Base-by-base conservation (phyloP, 1,140 invertebrate genomes). In the Brachionus koreanus region DNA sequence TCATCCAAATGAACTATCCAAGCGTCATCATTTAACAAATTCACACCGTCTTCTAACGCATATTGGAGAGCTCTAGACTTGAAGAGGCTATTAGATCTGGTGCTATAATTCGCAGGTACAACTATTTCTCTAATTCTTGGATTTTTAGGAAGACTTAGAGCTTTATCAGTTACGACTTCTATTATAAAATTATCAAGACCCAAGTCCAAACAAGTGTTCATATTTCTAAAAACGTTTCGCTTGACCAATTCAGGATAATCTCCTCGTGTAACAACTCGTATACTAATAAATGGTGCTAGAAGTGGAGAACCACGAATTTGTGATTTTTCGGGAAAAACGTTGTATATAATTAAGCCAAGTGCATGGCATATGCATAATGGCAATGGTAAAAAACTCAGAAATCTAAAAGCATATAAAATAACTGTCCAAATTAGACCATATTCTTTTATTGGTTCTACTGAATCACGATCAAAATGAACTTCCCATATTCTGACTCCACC, bases 1-100 rank as follows among this genome's bases (percentile, higher is more conserved):
- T 98, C 97, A 87, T 99, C 97, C 16, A 98, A 89, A 90, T 98
- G 97, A 1, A 98, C 95, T 85, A 99, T 94, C 95, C 95, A 98
- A 87, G 98, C 96, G 83, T 91, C 92, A 85, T 97, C 95, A 19
- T 91, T 91, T 12, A 97, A 87, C 84, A 94, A 91, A 88, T 96
- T 97, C 0, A 89, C 92, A 84, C 92, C 92, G 85, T 94, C 93
- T 89, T 98, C 96, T 12, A 98, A 89, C 86, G 95, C 97, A 87
- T 98, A 98, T 86, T 98, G 97, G 0, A 98, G 88, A 9, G 96
- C 96, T 84, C 97, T 91, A 0, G 96, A 94, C 88, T 98, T 98
- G 87, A 97, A 98, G 10, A 97, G 88, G 35, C 96, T 95, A 42
- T 95, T 95, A 83, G 92, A 93, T 86, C 93, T 94, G 25, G 97